These are phyloP conservation scores for Otocyon megalotis DNA, from an alignment of 2,113 vertebrate genomes.

Conservation along the genomic window DNA sequence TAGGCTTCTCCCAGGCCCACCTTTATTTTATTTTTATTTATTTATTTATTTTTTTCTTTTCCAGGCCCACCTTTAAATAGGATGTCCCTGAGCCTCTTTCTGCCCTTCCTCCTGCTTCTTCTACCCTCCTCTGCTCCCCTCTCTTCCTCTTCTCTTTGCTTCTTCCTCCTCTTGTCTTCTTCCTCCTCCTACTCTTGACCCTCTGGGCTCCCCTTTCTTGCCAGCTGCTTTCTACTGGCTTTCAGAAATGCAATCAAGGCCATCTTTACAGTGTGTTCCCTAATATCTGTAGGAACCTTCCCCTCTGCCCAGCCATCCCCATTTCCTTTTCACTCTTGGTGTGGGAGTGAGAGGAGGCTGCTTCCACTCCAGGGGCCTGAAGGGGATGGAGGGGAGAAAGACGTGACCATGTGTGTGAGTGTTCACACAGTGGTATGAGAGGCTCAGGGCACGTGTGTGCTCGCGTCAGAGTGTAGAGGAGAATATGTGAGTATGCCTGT, in stretches of 20 bases:
- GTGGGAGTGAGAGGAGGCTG: background rate
- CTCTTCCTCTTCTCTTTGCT: rapidly evolving
- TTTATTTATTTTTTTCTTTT: too few relatives aligned
- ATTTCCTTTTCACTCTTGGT: background rate
- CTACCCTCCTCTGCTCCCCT: background rate
- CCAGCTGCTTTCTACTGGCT: background rate
- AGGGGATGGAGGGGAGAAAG: rapidly evolving
- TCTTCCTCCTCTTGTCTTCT: rapidly evolving
- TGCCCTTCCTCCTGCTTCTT: background rate
- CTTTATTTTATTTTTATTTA: too few relatives aligned
- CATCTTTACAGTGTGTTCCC: background rate
- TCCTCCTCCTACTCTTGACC: too few relatives aligned
- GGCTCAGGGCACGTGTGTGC: background rate
- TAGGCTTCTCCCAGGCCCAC: background rate
- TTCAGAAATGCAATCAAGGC: background rate
- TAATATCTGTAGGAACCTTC: background rate
- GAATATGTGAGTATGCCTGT: rapidly evolving
- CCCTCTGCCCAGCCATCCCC: background rate
- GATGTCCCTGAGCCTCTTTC: background rate
- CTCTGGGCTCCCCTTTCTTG: too few relatives aligned
- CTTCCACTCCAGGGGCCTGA: background rate
- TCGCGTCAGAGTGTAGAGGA: background rate
- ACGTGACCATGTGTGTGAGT: background rate
- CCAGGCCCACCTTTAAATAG: background rate
- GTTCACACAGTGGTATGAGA: rapidly evolving